These are phyloP conservation scores for Mormoops blainvillei DNA, from an alignment of 2,113 vertebrate genomes.

Conservation along the genomic window DNA sequence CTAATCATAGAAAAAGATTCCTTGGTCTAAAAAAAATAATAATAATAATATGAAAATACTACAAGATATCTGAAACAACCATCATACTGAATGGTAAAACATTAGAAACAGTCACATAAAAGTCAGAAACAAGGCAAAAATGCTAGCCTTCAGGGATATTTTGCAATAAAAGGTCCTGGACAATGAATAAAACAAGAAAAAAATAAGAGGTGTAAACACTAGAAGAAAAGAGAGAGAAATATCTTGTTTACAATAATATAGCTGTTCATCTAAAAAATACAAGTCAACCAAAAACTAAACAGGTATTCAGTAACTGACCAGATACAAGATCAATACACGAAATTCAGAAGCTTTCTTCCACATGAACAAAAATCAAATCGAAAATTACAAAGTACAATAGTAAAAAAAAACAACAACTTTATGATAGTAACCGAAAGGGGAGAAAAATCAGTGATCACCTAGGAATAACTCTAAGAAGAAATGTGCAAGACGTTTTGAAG, in stretches of 20 bases:
- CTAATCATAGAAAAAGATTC: background rate
- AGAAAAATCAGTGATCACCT: background rate
- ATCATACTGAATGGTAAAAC: background rate
- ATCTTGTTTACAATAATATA: background rate
- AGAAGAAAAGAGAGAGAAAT: background rate
- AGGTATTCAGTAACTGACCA: background rate
- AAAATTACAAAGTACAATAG: background rate
- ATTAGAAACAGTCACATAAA: background rate
- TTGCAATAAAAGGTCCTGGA: background rate
- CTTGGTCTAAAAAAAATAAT: background rate
- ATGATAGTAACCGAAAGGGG: background rate
- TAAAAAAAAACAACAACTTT: background rate
- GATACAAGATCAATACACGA: background rate
- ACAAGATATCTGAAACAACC: background rate
- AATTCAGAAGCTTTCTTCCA: background rate
- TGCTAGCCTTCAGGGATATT: background rate
- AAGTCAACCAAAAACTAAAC: background rate
- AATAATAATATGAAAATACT: background rate
- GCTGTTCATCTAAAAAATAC: background rate
- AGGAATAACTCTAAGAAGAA: background rate
- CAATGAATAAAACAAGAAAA: background rate
- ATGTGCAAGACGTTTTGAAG: background rate
- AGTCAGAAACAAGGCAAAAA: slow-evolving; percentile 15
- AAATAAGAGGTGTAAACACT: background rate
- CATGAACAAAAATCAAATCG: background rate